These are phyloP conservation scores for Tanypteryx hageni DNA, from an alignment of 2,888 invertebrate genomes.

Conservation along the genomic window DNA sequence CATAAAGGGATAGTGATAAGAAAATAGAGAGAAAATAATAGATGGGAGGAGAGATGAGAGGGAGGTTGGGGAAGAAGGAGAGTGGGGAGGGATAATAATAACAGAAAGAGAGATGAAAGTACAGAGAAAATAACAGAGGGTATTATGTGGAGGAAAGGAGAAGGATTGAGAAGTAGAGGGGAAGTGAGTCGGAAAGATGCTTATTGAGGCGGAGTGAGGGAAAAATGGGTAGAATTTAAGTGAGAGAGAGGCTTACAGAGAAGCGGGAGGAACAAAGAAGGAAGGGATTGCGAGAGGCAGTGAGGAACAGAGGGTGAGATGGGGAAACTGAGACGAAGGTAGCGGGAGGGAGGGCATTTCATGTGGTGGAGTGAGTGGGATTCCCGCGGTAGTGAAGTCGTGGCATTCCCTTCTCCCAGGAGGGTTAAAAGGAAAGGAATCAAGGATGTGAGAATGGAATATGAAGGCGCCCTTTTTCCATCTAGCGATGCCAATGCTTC, in stretches of 20 bases:
- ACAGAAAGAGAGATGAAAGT: too few relatives aligned
- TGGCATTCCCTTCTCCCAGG: not conserved
- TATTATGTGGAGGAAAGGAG: not conserved
- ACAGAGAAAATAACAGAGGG: too few relatives aligned
- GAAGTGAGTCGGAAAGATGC: not conserved
- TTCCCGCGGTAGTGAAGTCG: slow-evolving; percentile 16
- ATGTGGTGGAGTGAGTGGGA: not conserved
- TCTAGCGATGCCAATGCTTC: not conserved
- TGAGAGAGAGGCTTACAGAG: not conserved
- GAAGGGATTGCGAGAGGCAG: not conserved
- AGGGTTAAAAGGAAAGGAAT: slow-evolving; percentile 17
- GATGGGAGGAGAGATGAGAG: too few relatives aligned
- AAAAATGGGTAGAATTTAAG: not conserved
- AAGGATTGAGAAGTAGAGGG: not conserved
- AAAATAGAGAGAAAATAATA: too few relatives aligned
- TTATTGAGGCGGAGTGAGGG: not conserved
- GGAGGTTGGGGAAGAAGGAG: too few relatives aligned
- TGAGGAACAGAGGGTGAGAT: not conserved
- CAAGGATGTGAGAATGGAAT: slow-evolving; percentile 62
- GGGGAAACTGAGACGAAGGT: not conserved
- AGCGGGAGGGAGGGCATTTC: not conserved
- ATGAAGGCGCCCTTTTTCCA: slow-evolving; percentile 41
- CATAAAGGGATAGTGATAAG: too few relatives aligned
- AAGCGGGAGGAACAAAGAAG: not conserved
- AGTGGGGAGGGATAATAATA: too few relatives aligned